Base-by-base conservation (phyloP, 2,888 invertebrate species). In the Polydrusus tereticollis region DNA sequence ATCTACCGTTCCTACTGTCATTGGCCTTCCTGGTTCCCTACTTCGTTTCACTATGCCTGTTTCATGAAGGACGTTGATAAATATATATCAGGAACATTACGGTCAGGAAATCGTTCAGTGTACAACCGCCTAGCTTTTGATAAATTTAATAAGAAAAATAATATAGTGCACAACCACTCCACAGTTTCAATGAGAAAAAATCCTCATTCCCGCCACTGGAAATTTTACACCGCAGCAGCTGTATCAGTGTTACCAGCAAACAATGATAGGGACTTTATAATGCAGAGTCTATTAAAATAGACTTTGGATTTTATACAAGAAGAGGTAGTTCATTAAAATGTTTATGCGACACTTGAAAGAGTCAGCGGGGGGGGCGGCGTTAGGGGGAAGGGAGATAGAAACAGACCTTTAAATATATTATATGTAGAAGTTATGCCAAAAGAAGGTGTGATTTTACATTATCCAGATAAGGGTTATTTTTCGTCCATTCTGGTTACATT, bases 291-390 rank as follows among this genome's bases (percentile, higher is more conserved):
- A 84, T 84, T 85, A 85, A 85, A 85, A 84, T 83, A 82, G 83
- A 84, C 83, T 83, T 80, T 79, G 81, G 81, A 78, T 69, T 83
- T 83, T 83, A 82, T 84, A 79, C 80, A 79, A 80, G 82, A 83
- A 84, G 83, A 84, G 84, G 83, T 81, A 84, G 82, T 85, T 85
- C 84, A 85, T 85, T 85, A 85, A 84, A 85, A 83, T 84, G 84
- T 85, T 85, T 84, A 84, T 82, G 82, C 77, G 83, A 81, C 82
- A 80, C 79, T 78, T 82, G 81, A 82, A 83, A 80, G 78, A 75
- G 77, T 63, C 83, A 66, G 76, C 79, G 78, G 83, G 83, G 82
- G 82, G 83, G 82, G 83, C 20, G 36, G 38, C 7, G 2, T 0
- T 8, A 14, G 18, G 57, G 41, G 57, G 33, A 47, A 66, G 55